Evolutionary conservation across 1,140 invertebrate genomes (phyloP).

Genomic region (Apis laboriosa): DNA sequence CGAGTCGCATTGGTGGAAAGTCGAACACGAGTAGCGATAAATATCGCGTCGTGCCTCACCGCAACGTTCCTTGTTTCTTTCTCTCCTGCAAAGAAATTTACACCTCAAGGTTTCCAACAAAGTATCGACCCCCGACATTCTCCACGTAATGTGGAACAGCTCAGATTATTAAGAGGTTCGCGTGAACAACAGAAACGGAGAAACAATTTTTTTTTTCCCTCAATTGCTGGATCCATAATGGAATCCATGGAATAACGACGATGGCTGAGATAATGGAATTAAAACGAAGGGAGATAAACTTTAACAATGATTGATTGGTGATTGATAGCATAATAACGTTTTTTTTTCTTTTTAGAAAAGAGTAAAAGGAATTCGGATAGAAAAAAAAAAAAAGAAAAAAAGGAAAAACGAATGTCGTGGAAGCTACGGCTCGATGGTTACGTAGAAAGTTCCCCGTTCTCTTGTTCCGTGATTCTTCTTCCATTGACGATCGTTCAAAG

Average conservation of each 20-base stretch:
- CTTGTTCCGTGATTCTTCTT: not conserved
- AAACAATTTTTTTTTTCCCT: not conserved
- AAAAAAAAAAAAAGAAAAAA: too few species aligned
- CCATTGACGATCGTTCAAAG: constrained; percentile 30
- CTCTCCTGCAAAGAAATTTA: constrained; percentile 24
- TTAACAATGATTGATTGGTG: too few species aligned
- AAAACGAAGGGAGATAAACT: too few species aligned
- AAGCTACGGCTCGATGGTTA: constrained; percentile 31
- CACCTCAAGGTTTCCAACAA: constrained; percentile 39
- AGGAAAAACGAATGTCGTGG: not conserved
- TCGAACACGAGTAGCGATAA: constrained; percentile 27
- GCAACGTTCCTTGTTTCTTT: constrained; percentile 9
- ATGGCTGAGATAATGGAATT: too few species aligned
- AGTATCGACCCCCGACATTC: constrained; percentile 36
- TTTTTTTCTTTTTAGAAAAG: too few species aligned
- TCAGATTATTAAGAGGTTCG: constrained; percentile 18
- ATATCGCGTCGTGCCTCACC: constrained; percentile 2
- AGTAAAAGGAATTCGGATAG: too few species aligned
- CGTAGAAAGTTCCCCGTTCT: constrained; percentile 33
- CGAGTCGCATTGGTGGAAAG: constrained; percentile 22
- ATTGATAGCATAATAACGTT: too few species aligned
- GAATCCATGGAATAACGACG: not conserved
- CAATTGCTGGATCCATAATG: not conserved
- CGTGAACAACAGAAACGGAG: not conserved
- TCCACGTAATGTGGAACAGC: constrained; percentile 12